Evolutionary conservation across 2,113 vertebrate species (phyloP).

Genomic region (rat (Rattus norvegicus)): GRCr8 NC_086020.1:56594501-56595000

Average conservation of each 20-base stretch:
- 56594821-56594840: constrained; percentile 3
- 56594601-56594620: background rate
- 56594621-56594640: background rate
- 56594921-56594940: background rate
- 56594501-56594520: background rate
- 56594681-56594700: too few relatives aligned
- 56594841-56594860: background rate
- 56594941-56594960: constrained; percentile 7
- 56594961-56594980: background rate
- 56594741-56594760: background rate
- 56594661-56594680: background rate
- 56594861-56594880: too few relatives aligned
- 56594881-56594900: too few relatives aligned
- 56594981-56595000: background rate
- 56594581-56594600: background rate
- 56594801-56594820: background rate
- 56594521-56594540: constrained; percentile 25
- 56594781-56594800: background rate
- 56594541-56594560: background rate
- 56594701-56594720: background rate
- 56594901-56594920: background rate
- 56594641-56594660: background rate
- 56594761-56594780: background rate
- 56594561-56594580: background rate
- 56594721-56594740: background rate